These are phyloP conservation scores for Rhabdomys dilectus DNA, from an alignment of 2,113 vertebrate genomes.

Conservation along the genomic window DNA sequence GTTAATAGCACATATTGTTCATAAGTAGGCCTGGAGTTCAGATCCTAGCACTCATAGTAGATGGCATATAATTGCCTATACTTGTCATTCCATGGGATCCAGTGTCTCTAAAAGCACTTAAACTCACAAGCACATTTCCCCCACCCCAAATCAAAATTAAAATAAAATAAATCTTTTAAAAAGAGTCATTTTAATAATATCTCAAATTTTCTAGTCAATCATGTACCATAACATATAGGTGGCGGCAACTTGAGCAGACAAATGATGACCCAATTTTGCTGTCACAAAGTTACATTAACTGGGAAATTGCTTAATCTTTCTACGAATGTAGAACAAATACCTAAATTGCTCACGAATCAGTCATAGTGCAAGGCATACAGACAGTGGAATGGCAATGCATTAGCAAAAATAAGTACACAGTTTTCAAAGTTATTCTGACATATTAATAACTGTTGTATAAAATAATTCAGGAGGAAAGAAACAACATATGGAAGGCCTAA, in stretches of 20 bases:
- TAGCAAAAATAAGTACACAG: neutral
- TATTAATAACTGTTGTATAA: neutral
- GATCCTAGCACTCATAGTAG: neutral
- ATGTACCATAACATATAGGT: neutral
- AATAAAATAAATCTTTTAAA: neutral
- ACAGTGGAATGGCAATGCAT: neutral
- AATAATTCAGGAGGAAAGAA: neutral
- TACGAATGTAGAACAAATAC: neutral
- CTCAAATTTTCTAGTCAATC: neutral
- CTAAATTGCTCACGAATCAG: neutral
- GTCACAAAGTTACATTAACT: neutral
- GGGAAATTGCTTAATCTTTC: neutral
- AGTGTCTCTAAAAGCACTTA: neutral
- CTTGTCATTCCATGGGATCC: neutral
- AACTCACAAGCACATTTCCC: neutral
- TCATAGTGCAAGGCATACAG: neutral
- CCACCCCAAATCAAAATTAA: neutral
- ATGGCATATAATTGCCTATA: neutral
- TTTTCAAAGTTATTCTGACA: constrained; percentile 41
- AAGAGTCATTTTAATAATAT: neutral
- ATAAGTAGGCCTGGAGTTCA: neutral
- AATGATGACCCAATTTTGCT: neutral
- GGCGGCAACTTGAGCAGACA: neutral
- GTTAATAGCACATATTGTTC: neutral
- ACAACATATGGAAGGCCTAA: neutral